These are phyloP conservation scores for Cariama cristata DNA, from an alignment of 2,113 vertebrate genomes.

Conservation along the genomic window DNA sequence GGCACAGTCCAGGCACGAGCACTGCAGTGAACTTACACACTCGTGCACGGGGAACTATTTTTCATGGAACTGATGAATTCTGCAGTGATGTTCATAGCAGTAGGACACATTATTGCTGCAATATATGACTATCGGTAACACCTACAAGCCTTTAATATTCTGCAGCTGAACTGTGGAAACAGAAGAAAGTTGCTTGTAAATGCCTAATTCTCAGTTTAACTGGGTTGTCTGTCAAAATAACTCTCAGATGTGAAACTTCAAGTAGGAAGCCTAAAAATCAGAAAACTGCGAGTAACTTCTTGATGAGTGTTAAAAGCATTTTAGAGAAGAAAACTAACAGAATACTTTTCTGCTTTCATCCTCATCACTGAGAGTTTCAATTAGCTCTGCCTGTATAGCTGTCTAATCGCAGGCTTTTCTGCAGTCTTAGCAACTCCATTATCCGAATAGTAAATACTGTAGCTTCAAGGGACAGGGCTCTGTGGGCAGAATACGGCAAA, in stretches of 20 bases:
- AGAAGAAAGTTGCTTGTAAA: conserved; percentile 21
- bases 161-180: conserved; percentile 3
- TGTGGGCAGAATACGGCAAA: background rate
- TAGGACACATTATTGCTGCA: background rate
- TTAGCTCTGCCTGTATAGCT: conserved; percentile 1
- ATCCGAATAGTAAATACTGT: background rate
- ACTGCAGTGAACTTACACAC: background rate
- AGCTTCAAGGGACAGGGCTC: background rate
- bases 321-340: background rate
- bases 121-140: background rate
- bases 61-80: conserved; percentile 13
- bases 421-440: background rate
- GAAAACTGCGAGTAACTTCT: background rate
- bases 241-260: background rate
- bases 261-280: background rate
- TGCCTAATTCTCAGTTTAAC: conserved; percentile 2
- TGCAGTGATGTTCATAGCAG: background rate
- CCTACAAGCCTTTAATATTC: conserved; percentile 42
- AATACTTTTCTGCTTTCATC: background rate
- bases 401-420: background rate
- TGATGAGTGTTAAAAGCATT: conserved; percentile 7
- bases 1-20: background rate
- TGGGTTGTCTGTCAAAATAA: background rate
- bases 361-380: background rate
- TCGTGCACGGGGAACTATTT: background rate